Evolutionary conservation across 2,797 vertebrate species (phyloP).

Genomic region (Moxostoma hubbsi): DNA sequence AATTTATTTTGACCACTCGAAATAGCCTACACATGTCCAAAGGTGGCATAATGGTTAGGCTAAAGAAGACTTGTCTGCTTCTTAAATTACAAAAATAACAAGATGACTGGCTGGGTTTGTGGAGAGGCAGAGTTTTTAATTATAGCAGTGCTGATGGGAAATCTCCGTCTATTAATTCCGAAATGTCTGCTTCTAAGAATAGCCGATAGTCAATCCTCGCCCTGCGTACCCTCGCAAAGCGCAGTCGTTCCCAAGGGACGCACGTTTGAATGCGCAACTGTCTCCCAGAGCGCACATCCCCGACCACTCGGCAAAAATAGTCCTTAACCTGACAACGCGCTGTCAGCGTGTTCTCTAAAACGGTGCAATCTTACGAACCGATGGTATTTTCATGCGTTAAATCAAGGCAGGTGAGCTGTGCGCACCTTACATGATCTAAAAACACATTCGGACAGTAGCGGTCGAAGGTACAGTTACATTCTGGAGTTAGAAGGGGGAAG

Average conservation of each 20-base stretch:
- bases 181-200: constrained; percentile 81
- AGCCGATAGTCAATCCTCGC: constrained; percentile 61
- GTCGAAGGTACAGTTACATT: constrained; percentile 37
- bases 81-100: too few species aligned
- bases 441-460: constrained; percentile 7
- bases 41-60: too few species aligned
- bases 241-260: constrained; percentile 68
- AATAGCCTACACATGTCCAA: too few species aligned
- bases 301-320: constrained; percentile 28
- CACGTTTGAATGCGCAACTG: constrained; percentile 52
- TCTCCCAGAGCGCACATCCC: constrained; percentile 10
- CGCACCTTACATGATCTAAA: neutral
- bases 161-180: constrained; percentile 78
- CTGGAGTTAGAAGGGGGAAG: constrained; percentile 25
- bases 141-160: constrained; percentile 35
- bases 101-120: constrained; percentile 9
- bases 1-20: too few species aligned
- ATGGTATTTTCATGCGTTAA: neutral
- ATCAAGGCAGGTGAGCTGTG: constrained; percentile 1
- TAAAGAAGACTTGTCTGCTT: too few species aligned
- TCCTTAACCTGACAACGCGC: constrained; percentile 13
- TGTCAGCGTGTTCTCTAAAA: constrained; percentile 21
- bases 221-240: constrained; percentile 52
- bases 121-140: constrained; percentile 54
- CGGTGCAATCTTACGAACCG: neutral